Evolutionary conservation across 2,888 invertebrate genomes (phyloP).

Genomic region (Agrotis exclamationis): DNA sequence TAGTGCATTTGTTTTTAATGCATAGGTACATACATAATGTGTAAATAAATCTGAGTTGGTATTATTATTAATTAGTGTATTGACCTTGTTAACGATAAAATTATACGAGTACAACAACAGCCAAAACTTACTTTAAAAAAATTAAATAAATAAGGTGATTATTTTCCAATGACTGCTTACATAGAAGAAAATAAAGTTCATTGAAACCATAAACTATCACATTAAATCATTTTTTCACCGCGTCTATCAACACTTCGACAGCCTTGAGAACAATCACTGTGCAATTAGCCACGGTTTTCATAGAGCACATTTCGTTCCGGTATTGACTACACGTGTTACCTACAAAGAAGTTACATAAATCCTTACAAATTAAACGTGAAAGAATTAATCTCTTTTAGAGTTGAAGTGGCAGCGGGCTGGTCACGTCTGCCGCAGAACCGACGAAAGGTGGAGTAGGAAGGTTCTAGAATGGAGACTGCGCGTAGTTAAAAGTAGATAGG

Average conservation of each 20-base stretch:
- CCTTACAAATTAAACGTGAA: not conserved
- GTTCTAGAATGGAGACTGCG: no score
- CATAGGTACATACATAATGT: not conserved
- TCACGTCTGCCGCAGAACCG: no score
- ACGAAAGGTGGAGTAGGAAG: no score
- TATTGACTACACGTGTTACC: slow-evolving; percentile 36
- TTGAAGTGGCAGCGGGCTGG: no score
- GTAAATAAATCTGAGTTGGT: not conserved
- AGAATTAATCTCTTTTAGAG: not conserved
- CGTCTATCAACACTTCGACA: slow-evolving; percentile 10
- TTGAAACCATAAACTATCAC: not conserved
- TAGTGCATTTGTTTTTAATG: not conserved
- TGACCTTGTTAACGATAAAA: not conserved
- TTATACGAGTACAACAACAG: not conserved
- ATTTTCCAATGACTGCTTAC: not conserved
- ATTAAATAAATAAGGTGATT: not conserved
- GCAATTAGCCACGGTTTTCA: slow-evolving; percentile 21
- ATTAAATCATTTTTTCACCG: slow-evolving; percentile 2
- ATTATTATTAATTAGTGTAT: not conserved
- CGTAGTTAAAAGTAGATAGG: no score
- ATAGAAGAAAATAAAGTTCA: not conserved
- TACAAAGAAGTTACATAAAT: slow-evolving; percentile 7
- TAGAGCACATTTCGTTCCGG: slow-evolving; percentile 18
- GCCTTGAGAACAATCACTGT: slow-evolving; percentile 41
- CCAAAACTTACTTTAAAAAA: not conserved